Conservation (phyloP, 2,797 vertebrate species). For the Danio jaintianensis region DNA sequence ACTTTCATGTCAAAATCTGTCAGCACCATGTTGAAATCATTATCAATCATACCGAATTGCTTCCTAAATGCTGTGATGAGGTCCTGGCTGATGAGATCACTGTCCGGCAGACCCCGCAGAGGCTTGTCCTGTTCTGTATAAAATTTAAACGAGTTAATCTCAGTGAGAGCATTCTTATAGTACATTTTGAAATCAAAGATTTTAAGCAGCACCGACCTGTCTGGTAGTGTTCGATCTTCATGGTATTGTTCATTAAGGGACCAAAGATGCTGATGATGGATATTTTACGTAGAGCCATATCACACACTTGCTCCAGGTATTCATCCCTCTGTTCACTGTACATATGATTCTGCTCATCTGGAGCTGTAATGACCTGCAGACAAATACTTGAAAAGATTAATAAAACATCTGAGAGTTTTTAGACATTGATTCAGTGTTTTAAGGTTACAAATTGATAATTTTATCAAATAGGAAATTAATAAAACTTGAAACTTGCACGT, state of each 20-base stretch:
- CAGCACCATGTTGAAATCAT: slow-evolving; percentile 90
- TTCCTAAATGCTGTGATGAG: slow-evolving; percentile 85
- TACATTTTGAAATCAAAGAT: background rate
- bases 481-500: background rate
- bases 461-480: background rate
- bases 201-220: slow-evolving; percentile 74
- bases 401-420: background rate
- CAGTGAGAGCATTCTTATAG: background rate
- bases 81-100: slow-evolving; percentile 83
- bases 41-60: slow-evolving; percentile 86
- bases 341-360: slow-evolving; percentile 82
- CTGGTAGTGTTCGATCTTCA: slow-evolving; percentile 92
- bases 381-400: background rate
- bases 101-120: slow-evolving; percentile 83
- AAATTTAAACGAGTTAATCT: background rate
- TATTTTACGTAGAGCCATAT: slow-evolving; percentile 88
- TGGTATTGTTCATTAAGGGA: slow-evolving; percentile 82
- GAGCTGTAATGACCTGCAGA: slow-evolving; percentile 84
- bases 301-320: slow-evolving; percentile 89
- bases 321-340: slow-evolving; percentile 87
- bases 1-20: slow-evolving; percentile 87
- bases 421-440: background rate
- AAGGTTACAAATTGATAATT: background rate
- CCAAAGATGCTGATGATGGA: slow-evolving; percentile 88
- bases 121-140: slow-evolving; percentile 87